Evolutionary conservation across 2,113 vertebrate species (phyloP), one percentile per base, ranked within the genome.

Genomic region (Nibea coibor): DNA sequence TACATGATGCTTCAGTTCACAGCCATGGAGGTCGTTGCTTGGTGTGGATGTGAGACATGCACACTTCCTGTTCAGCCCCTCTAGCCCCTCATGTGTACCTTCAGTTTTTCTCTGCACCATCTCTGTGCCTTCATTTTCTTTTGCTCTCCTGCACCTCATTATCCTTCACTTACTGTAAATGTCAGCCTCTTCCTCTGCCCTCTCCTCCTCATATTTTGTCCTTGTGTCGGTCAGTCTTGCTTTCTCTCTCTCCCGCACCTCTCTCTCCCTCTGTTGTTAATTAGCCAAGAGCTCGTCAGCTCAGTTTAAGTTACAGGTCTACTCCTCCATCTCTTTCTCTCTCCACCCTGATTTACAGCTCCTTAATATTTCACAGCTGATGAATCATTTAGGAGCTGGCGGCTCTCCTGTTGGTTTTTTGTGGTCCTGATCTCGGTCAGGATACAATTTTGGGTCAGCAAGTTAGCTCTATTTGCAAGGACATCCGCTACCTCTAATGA

Each of bases 291-390:
- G 61, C 84, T 90, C 43, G 19, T 90, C 77, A 72, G 50, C 79
- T 86, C 84, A 83, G 90, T 91, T 92, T 87, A 85, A 81, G 88
- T 94, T 93, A 92, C 91, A 86, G 78, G 48, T 70, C 80, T 50
- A 1, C 76, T 72, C 72, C 73, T 56, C 69, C 81, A 20, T 67
- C 63, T 84, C 47, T 39, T 7, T 39, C 35, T 39, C 72, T 51
- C 80, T 78, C 69, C 80, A 62, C 73, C 54, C 85, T 89, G 90
- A 90, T 93, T 91, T 92, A 90, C 86, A 83, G 80, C 77, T 82
- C 35, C 82, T 93, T 87, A 90, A 92, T 92, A 87, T 90, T 93
- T 89, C 72, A 93, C 76, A 77, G 75, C 81, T 66, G 63, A 88
- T 94, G 24, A 91, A 93, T 93, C 77, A 89, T 93, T 92, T 57